Evolutionary conservation across 2,888 invertebrate species (phyloP).

Genomic region (Machimus atricapillus): DNA sequence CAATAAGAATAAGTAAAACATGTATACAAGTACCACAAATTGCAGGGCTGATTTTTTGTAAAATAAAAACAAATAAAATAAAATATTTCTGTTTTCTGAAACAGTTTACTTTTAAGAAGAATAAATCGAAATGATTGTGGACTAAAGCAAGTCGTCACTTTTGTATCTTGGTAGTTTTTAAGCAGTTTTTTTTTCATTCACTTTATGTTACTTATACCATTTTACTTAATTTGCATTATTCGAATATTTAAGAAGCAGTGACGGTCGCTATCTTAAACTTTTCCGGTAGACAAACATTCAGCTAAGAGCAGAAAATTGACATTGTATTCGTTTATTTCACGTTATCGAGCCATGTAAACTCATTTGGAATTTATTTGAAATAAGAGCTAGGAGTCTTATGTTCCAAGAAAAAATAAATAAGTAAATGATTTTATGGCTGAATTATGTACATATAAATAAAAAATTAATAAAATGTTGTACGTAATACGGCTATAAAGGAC

Average conservation of each 20-base stretch:
- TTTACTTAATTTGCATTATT: not conserved
- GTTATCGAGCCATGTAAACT: not conserved
- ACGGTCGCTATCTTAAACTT: not conserved
- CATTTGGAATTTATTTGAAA: not conserved
- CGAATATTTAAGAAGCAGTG: not conserved
- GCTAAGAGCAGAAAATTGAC: no score
- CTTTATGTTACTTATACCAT: not conserved
- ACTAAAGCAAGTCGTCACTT: not conserved
- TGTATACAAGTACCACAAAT: conserved; percentile 4
- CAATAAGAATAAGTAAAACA: not conserved
- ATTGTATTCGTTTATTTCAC: not conserved
- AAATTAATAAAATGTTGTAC: no score
- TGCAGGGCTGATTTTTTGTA: conserved; percentile 31
- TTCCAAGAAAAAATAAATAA: no score
- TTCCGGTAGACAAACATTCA: not conserved
- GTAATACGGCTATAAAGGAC: not conserved
- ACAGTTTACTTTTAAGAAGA: not conserved
- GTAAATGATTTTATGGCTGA: no score
- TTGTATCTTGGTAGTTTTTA: conserved; percentile 32
- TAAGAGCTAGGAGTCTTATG: no score
- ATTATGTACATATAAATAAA: no score
- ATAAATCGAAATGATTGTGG: conserved; percentile 15
- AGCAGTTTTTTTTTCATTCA: conserved; percentile 5
- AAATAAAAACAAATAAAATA: not conserved
- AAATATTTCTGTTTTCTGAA: not conserved